Evolutionary conservation across 2,888 invertebrate species (phyloP).

Genomic region (Eupithecia centaureata): DNA sequence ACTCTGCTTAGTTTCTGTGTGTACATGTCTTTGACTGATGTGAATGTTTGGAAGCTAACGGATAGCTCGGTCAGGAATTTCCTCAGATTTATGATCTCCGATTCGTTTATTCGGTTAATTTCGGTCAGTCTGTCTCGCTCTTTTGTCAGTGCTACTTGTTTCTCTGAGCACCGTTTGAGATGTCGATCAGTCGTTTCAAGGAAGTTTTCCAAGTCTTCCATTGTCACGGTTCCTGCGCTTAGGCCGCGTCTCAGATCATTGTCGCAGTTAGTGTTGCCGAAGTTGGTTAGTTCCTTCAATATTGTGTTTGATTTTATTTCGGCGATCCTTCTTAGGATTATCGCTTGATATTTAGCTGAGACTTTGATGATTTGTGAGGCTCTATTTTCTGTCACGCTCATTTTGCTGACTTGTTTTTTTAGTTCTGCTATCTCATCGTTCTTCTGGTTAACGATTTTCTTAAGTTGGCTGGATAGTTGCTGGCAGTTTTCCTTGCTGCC

Average conservation of each 20-base stretch:
- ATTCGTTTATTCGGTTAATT: conserved; percentile 73
- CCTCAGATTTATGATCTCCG: conserved; percentile 71
- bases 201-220: conserved; percentile 78
- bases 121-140: conserved; percentile 71
- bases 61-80: conserved; percentile 75
- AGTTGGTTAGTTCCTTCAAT: conserved; percentile 74
- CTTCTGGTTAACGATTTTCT: conserved; percentile 74
- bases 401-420: conserved; percentile 71
- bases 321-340: conserved; percentile 73
- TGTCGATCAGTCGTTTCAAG: conserved; percentile 76
- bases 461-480: conserved; percentile 70
- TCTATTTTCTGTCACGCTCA: conserved; percentile 71
- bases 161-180: conserved; percentile 69
- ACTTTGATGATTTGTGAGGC: conserved; percentile 77
- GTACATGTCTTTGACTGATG: conserved; percentile 70
- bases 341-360: conserved; percentile 77
- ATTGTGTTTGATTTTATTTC: conserved; percentile 76
- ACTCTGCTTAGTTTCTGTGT: conserved; percentile 68
- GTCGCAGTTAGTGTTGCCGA: conserved; percentile 66
- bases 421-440: conserved; percentile 76
- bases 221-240: conserved; percentile 68
- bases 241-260: conserved; percentile 65
- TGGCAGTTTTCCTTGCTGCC: conserved; percentile 68
- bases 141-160: conserved; percentile 66
- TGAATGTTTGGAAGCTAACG: conserved; percentile 70